Evolutionary conservation across 1,140 invertebrate genomes (phyloP).

Genomic region (Homarus americanus): DNA sequence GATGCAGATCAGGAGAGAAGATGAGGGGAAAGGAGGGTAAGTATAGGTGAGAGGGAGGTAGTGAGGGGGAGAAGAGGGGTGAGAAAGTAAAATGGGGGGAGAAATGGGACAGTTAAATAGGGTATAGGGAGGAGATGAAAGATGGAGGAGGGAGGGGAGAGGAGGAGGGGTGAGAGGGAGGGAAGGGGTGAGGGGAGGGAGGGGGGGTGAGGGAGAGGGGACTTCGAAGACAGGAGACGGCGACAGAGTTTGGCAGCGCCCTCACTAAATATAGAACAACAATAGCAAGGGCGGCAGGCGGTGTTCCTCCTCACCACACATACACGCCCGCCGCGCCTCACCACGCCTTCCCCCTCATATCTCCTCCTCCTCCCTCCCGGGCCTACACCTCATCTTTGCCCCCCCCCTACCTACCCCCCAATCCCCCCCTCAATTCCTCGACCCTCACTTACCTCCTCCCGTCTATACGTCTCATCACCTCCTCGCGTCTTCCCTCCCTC

Average conservation of each 20-base stretch:
- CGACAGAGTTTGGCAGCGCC: conserved; percentile 55
- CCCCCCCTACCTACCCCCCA: background rate
- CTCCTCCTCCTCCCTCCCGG: too few relatives aligned
- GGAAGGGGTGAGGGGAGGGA: background rate
- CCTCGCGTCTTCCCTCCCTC: too few relatives aligned
- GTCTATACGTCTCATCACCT: too few relatives aligned
- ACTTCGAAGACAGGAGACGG: conserved; percentile 30
- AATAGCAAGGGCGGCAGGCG: conserved; percentile 21
- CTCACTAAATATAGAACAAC: conserved; percentile 53
- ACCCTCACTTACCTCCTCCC: too few relatives aligned
- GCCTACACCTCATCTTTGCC: background rate
- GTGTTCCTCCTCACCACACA: background rate
- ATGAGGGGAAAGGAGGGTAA: background rate
- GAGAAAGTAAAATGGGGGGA: too few relatives aligned
- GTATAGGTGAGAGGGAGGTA: background rate
- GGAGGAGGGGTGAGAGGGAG: background rate
- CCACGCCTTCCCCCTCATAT: too few relatives aligned
- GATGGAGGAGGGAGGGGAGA: background rate
- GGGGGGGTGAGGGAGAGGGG: background rate
- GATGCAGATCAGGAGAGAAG: background rate
- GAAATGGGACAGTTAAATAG: background rate
- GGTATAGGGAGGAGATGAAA: background rate
- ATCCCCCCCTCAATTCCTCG: too few relatives aligned
- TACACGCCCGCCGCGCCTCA: too few relatives aligned
- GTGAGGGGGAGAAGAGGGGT: background rate